Conservation (phyloP, 2,888 invertebrate genomes). For the Acanthoscelides obtectus region DNA sequence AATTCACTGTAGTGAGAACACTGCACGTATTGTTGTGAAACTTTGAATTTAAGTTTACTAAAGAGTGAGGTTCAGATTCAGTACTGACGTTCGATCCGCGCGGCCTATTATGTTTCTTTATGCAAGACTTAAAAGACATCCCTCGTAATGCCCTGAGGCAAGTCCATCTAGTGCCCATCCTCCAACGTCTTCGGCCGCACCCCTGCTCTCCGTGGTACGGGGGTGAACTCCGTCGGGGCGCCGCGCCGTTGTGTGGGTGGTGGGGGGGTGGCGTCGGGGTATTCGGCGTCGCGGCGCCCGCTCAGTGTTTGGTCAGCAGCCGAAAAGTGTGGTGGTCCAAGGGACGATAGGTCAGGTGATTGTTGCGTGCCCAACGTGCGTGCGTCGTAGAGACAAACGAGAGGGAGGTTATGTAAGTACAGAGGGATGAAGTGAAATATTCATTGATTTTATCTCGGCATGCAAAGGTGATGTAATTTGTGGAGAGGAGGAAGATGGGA, state of each 20-base stretch:
- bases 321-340: neutral
- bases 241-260: neutral
- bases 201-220: neutral
- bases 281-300: neutral
- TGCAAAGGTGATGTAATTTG: too few relatives aligned
- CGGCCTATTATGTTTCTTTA: too few relatives aligned
- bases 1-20: too few relatives aligned
- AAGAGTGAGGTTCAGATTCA: too few relatives aligned
- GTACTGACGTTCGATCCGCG: too few relatives aligned
- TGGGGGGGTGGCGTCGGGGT: neutral
- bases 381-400: neutral
- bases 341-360: neutral
- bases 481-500: too few relatives aligned
- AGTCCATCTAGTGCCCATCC: neutral
- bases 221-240: neutral
- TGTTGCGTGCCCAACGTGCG: neutral
- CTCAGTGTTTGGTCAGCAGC: neutral
- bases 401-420: neutral
- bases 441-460: neutral
- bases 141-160: too few relatives aligned
- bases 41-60: too few relatives aligned
- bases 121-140: too few relatives aligned
- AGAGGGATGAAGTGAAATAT: neutral
- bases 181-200: neutral
- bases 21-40: too few relatives aligned